A percentile compares a stretch with the other conserved stretches of the same genome.
phyloP scores from a whole-genome alignment of 2,113 vertebrate genomes.

The Ptilonorhynchus violaceus region DNA sequence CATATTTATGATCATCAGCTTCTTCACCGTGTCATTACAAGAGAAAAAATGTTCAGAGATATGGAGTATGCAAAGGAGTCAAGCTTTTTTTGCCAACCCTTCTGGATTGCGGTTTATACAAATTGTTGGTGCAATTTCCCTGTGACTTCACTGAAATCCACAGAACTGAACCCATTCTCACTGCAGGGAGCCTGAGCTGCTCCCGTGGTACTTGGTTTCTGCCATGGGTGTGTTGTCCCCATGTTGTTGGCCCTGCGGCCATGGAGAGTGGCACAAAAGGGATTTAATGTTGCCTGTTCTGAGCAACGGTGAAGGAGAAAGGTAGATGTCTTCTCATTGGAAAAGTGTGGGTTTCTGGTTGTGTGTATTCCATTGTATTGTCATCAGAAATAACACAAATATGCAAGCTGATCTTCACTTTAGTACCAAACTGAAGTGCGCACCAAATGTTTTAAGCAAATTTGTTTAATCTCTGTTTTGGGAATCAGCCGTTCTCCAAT shows the following conservation, averaged over 20 bases:
- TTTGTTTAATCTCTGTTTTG: not conserved
- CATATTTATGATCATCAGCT: slow-evolving; percentile 26
- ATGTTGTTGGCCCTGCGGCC: accelerated
- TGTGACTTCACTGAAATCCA: not conserved
- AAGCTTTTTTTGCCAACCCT: not conserved
- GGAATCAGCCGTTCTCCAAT: not conserved
- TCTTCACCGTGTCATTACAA: not conserved
- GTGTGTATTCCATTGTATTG: not conserved
- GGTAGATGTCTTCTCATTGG: not conserved
- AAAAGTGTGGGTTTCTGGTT: not conserved
- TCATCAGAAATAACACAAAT: not conserved
- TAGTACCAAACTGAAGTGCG: not conserved
- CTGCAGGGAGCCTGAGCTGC: not conserved
- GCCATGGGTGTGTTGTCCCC: accelerated
- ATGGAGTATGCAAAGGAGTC: not conserved
- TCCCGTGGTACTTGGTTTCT: not conserved
- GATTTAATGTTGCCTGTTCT: not conserved
- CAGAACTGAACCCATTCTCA: not conserved
- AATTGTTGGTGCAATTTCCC: not conserved
- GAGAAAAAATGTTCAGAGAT: not conserved
- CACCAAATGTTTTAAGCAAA: not conserved
- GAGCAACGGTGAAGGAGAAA: not conserved
- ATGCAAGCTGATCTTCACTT: not conserved
- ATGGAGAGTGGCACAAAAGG: accelerated
- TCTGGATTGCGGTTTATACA: not conserved